Base-by-base conservation (phyloP, 1,140 invertebrate species). In the Pteromalus puparum region DNA sequence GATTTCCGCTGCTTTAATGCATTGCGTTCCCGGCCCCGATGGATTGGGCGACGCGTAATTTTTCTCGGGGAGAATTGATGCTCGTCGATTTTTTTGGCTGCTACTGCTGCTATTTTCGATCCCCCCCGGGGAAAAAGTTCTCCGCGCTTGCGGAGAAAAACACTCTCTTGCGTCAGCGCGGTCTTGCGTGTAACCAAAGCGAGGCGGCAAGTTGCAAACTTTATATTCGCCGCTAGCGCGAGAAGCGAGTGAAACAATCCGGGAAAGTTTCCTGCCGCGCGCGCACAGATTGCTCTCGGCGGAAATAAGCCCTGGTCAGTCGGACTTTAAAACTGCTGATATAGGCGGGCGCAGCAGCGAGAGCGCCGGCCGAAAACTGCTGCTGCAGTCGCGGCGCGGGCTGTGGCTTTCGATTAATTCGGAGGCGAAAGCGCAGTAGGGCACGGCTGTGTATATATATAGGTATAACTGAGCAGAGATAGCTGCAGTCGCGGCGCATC, bases 301-400 rank as follows among this genome's bases (percentile, higher is more conserved):
- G 48, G 70, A 81, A 85, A 81, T 81, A 85, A 85, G 67, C 42
- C 53, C 61, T 67, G 74, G 79, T 81, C 84, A 85, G 74, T 61
- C 34, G 48, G 78, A 85, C 72, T 85, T 81, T 42, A 77, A 85
- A 85, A 85, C 79, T 85, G 74, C 73, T 82, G 79, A 85, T 78
- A 67, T 34, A 73, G 76, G 67, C 9, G 38, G 75, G 30, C 3
- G 34, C 34, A 26, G 28, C 34, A 28, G 13, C 30, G 30, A 34
- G 38, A 42, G 61, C 30, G 7, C 5, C 5, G 34, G 21, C 76
- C 67, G 46, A 84, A 79, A 84, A 79, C 65, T 84, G 48, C 76
- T 65, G 67, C 42, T 79, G 68, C 82, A 84, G 67, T 84, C 38
- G 38, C 38, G 38, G 38, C 38, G 38, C 74, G 10, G 48, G 18